Percentiles rank a stretch among this genome's conserved stretches.
Evolutionary conservation across 1,140 invertebrate genomes (phyloP).

Genomic region (Bombyx mandarina): DNA sequence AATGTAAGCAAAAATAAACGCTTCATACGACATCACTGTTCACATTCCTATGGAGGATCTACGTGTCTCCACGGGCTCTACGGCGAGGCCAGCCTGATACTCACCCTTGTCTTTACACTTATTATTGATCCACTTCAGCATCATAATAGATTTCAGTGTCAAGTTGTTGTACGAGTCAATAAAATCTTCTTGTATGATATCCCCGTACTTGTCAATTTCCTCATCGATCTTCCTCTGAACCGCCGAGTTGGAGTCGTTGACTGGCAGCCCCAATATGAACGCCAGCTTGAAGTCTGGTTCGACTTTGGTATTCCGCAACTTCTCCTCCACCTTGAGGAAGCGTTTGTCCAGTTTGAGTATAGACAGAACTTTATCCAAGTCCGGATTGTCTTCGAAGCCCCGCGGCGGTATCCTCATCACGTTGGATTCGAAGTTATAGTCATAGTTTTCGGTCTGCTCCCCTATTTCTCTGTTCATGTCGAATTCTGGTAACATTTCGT

Average conservation of each 20-base stretch:
- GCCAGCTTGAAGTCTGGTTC: conserved; percentile 46
- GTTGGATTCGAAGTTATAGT: conserved; percentile 44
- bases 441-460: conserved; percentile 35
- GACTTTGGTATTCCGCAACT: conserved; percentile 8
- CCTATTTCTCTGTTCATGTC: conserved; percentile 57
- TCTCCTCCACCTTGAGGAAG: conserved; percentile 23
- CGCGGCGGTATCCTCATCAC: conserved; percentile 64
- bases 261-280: conserved; percentile 49
- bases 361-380: conserved; percentile 37
- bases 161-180: conserved; percentile 94
- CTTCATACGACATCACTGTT: too few species aligned
- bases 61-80: too few species aligned
- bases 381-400: conserved; percentile 45
- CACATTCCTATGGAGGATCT: too few species aligned
- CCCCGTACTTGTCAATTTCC: conserved; percentile 77
- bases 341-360: conserved; percentile 35
- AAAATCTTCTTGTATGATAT: conserved; percentile 94
- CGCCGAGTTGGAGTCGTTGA: conserved; percentile 36
- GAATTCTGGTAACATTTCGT: conserved; percentile 52
- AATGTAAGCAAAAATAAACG: too few species aligned
- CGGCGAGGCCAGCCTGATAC: conserved; percentile 9
- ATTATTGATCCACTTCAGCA: conserved; percentile 84
- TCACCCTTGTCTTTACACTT: conserved; percentile 72
- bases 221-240: conserved; percentile 72
- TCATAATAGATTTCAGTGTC: conserved; percentile 89